A percentile compares a stretch with the other conserved stretches of the same genome.
These are phyloP conservation scores for Boleophthalmus pectinirostris DNA, from an alignment of 2,113 vertebrate species.

Conservation along the genomic window DNA sequence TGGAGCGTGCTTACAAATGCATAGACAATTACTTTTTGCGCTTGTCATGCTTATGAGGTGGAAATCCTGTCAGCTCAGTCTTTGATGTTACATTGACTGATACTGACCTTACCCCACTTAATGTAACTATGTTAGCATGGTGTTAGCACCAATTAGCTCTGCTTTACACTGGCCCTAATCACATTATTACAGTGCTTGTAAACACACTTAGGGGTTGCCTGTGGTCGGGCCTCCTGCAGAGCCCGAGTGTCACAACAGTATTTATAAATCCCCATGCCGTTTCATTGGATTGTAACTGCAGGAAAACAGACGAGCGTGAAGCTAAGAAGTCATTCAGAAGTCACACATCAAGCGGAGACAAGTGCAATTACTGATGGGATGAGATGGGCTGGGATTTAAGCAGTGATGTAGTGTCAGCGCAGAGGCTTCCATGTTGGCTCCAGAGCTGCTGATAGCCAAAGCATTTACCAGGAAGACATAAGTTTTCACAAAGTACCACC, in stretches of 20 bases:
- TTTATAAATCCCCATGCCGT: conserved; percentile 32
- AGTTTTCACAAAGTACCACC: conserved; percentile 40
- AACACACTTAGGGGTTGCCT: conserved; percentile 35
- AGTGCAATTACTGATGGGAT: conserved; percentile 47
- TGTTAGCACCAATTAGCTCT: conserved; percentile 21
- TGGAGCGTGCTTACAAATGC: neutral
- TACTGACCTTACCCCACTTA: conserved; percentile 18
- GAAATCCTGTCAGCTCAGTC: conserved; percentile 4
- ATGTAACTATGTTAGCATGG: conserved; percentile 26
- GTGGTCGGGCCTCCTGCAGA: conserved; percentile 30
- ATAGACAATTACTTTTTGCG: neutral
- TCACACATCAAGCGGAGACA: conserved; percentile 42
- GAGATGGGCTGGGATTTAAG: conserved; percentile 33
- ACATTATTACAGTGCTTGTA: conserved; percentile 39
- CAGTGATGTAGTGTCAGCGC: conserved; percentile 40
- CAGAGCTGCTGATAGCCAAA: conserved; percentile 53
- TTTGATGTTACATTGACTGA: conserved; percentile 16
- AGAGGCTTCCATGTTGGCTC: conserved; percentile 36
- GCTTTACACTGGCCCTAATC: conserved; percentile 39
- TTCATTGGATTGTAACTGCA: conserved; percentile 27
- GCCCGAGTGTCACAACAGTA: conserved; percentile 49
- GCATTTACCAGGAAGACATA: conserved; percentile 46
- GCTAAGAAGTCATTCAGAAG: conserved; percentile 38
- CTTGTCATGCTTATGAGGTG: neutral
- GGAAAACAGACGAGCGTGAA: conserved; percentile 32